Evolutionary conservation across 2,888 invertebrate species (phyloP).

Genomic region (Embidobia sp.): DNA sequence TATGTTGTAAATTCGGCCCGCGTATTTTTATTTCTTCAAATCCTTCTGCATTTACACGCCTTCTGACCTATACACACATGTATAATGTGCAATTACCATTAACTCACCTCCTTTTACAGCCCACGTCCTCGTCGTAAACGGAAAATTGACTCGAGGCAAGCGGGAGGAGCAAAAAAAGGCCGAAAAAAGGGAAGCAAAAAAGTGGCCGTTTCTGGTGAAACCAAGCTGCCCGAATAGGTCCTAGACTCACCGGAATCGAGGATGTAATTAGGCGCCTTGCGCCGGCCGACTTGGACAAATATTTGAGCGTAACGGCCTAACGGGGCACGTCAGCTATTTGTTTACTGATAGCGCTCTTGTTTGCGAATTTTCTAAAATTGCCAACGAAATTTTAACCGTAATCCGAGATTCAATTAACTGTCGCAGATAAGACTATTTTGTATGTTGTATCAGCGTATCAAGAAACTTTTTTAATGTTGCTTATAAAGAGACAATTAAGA

Average conservation of each 20-base stretch:
- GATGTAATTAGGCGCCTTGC: conserved; percentile 72
- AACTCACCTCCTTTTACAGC: conserved; percentile 65
- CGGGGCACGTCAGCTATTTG: conserved; percentile 9
- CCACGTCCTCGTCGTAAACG: conserved; percentile 65
- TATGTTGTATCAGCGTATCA: conserved; percentile 16
- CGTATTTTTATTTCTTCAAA: conserved; percentile 58
- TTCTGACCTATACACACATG: conserved; percentile 58
- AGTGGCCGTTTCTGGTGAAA: conserved; percentile 45
- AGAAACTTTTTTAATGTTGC: conserved; percentile 39
- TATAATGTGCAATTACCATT: conserved; percentile 65
- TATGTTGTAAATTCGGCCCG: conserved; percentile 57
- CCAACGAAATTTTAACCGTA: conserved; percentile 10
- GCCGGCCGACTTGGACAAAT: conserved; percentile 62
- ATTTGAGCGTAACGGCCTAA: too few species aligned
- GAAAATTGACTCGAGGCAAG: conserved; percentile 59
- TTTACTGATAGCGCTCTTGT: conserved; percentile 50
- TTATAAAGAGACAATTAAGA: conserved; percentile 56
- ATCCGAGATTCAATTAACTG: conserved; percentile 31
- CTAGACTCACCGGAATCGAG: conserved; percentile 70
- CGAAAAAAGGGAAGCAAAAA: conserved; percentile 25
- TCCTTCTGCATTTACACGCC: conserved; percentile 64
- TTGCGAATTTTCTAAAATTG: too few species aligned
- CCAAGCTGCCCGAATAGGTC: conserved; percentile 52
- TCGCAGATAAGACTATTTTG: conserved; percentile 17
- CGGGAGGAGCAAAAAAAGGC: not conserved